These are phyloP conservation scores for Apostichopus californicus DNA, from an alignment of 35 echinoderm and acorn worm genomes.

Conservation along the genomic window DNA sequence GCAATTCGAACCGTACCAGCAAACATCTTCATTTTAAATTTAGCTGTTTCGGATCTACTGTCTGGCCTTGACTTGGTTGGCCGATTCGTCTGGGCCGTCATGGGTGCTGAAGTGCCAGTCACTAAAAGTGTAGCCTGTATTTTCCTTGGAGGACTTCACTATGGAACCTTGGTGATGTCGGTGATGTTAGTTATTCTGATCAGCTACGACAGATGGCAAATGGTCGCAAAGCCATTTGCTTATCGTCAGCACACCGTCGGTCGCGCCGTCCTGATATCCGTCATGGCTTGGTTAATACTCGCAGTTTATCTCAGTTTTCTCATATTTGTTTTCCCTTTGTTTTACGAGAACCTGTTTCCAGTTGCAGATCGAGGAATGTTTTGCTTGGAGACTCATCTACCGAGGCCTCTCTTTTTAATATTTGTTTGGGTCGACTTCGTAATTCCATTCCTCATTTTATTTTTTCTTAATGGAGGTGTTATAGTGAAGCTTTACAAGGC, in stretches of 20 bases:
- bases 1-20: conserved; percentile 11
- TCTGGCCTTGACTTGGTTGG: background rate
- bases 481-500: background rate
- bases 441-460: background rate
- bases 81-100: background rate
- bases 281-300: background rate
- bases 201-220: background rate
- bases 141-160: background rate
- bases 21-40: conserved; percentile 26
- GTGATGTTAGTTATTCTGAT: background rate
- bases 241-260: conserved; percentile 1
- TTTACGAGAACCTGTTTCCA: background rate
- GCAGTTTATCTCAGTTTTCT: background rate
- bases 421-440: background rate
- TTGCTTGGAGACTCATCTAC: conserved; percentile 19
- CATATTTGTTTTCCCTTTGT: background rate
- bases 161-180: background rate
- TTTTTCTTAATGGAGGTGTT: background rate
- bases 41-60: background rate
- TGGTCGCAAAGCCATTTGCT: background rate
- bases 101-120: background rate
- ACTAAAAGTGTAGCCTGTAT: background rate
- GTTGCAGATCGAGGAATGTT: background rate
- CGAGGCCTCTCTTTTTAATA: background rate
- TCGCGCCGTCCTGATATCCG: background rate